Conservation (phyloP, 2,888 invertebrate species). For the Eurois occulta region DNA sequence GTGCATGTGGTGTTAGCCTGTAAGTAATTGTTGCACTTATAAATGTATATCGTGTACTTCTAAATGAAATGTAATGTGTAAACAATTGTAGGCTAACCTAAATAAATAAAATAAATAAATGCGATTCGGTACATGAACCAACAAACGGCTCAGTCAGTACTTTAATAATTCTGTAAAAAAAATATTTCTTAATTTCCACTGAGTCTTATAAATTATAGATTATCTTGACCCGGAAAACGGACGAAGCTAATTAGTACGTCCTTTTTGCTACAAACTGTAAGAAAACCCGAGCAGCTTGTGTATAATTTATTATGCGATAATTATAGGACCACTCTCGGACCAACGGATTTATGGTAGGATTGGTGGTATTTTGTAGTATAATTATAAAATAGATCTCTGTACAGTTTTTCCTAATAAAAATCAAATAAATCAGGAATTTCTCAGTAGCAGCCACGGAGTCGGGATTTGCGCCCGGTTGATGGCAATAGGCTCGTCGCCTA, state of each 20-base stretch:
- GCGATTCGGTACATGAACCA: too few relatives aligned
- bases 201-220: background rate
- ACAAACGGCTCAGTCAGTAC: background rate
- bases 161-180: background rate
- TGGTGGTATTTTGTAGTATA: background rate
- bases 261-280: constrained; percentile 26
- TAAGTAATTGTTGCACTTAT: too few relatives aligned
- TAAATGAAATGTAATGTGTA: too few relatives aligned
- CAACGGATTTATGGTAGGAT: constrained; percentile 7
- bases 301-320: constrained; percentile 35
- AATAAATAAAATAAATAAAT: too few relatives aligned
- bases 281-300: constrained; percentile 17
- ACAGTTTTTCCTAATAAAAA: background rate
- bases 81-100: too few relatives aligned
- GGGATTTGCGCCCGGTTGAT: too few relatives aligned
- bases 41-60: too few relatives aligned
- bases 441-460: too few relatives aligned
- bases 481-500: too few relatives aligned
- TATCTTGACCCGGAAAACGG: constrained; percentile 12
- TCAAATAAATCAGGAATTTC: background rate
- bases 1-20: too few relatives aligned
- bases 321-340: constrained; percentile 14
- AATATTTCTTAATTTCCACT: background rate
- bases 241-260: constrained; percentile 19
- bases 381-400: background rate